These are phyloP conservation scores for Sesia apiformis DNA, from an alignment of 2,888 invertebrate species.

Conservation along the genomic window DNA sequence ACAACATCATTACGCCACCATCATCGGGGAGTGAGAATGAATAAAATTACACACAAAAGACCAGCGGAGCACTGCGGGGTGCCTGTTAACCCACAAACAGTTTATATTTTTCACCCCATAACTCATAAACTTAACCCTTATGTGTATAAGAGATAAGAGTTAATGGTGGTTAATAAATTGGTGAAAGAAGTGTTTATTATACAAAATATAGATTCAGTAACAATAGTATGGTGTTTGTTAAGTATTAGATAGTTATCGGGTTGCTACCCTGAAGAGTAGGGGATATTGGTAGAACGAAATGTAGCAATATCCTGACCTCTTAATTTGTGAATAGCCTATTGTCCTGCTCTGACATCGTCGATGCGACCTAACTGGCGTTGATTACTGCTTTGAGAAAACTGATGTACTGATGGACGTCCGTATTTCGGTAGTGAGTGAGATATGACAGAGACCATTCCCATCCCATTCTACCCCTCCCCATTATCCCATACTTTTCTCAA, in stretches of 20 bases:
- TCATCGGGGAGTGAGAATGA: neutral
- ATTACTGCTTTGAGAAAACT: too few relatives aligned
- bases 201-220: constrained; percentile 29
- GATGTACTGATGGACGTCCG: too few relatives aligned
- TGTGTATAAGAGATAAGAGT: constrained; percentile 4
- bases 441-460: too few relatives aligned
- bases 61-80: constrained; percentile 39
- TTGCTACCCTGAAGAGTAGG: constrained; percentile 9
- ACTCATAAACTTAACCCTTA: constrained; percentile 8
- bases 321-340: too few relatives aligned
- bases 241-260: constrained; percentile 18
- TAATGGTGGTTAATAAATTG: neutral
- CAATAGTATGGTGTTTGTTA: constrained; percentile 25
- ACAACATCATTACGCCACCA: constrained; percentile 22
- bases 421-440: too few relatives aligned
- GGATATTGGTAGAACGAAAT: too few relatives aligned
- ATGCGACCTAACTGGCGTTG: too few relatives aligned
- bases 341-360: too few relatives aligned
- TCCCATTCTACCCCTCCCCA: too few relatives aligned
- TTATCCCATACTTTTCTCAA: too few relatives aligned
- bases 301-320: too few relatives aligned
- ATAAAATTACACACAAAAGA: constrained; percentile 28
- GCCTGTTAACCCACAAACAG: constrained; percentile 30
- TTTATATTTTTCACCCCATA: constrained; percentile 9
- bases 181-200: constrained; percentile 25